Conservation (phyloP, 2,888 invertebrate species). For the Eledona agricola region DNA sequence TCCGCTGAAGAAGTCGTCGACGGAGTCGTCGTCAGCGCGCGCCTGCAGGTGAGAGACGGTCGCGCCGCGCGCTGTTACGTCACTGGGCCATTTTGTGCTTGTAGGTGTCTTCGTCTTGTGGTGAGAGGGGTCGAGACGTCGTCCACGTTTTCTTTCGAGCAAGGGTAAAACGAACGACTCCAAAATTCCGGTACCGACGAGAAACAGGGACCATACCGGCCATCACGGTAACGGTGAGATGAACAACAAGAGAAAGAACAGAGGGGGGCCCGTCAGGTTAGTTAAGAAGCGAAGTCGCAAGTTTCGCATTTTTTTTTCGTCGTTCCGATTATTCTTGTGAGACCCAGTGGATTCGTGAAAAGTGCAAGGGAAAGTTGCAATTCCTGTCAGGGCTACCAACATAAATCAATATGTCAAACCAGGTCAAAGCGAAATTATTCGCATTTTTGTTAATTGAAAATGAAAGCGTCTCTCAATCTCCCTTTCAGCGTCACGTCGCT, state of each 20-base stretch:
- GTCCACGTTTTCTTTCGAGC: constrained; percentile 46
- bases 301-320: no score
- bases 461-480: no score
- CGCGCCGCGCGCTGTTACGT: constrained; percentile 57
- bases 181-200: constrained; percentile 89
- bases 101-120: constrained; percentile 49
- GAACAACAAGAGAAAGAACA: constrained; percentile 85
- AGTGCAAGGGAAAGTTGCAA: no score
- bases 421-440: no score
- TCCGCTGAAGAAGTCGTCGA: constrained; percentile 11
- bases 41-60: constrained; percentile 7
- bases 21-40: constrained; percentile 14
- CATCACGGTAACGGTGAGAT: constrained; percentile 72
- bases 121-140: constrained; percentile 13
- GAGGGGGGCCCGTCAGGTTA: constrained; percentile 80
- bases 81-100: constrained; percentile 63
- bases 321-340: no score
- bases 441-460: no score
- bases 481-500: no score
- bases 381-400: no score
- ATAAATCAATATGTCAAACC: no score
- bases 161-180: constrained; percentile 51
- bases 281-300: constrained; percentile 45
- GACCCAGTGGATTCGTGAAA: no score
- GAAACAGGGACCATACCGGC: constrained; percentile 81